Conservation (phyloP, 2,113 vertebrate species). For the Crotalus helleri region DNA sequence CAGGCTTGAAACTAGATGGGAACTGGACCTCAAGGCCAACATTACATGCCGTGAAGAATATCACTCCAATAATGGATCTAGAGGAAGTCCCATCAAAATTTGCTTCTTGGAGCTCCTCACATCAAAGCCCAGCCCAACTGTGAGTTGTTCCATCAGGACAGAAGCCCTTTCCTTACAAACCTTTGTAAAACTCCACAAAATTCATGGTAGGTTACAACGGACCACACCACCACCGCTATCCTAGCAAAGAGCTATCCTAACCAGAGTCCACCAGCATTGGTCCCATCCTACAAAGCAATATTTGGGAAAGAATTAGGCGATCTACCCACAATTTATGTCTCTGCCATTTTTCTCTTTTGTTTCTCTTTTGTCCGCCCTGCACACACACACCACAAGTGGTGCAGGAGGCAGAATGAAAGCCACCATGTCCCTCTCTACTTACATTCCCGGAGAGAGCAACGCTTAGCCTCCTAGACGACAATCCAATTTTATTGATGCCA, state of each 20-base stretch:
- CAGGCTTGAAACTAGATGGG: not conserved
- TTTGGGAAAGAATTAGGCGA: not conserved
- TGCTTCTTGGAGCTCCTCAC: not conserved
- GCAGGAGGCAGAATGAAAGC: not conserved
- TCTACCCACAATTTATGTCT: not conserved
- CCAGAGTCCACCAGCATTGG: not conserved
- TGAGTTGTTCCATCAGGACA: not conserved
- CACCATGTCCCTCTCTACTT: not conserved
- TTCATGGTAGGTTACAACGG: not conserved
- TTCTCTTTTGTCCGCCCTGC: not conserved
- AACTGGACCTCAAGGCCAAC: not conserved
- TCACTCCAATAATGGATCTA: not conserved
- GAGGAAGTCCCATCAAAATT: not conserved
- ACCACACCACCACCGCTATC: not conserved
- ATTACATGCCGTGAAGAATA: not conserved
- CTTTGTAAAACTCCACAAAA: not conserved
- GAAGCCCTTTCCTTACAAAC: not conserved
- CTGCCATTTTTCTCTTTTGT: not conserved
- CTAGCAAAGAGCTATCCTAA: not conserved
- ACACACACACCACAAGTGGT: not conserved
- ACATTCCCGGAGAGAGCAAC: not conserved
- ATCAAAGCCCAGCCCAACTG: not conserved
- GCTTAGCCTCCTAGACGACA: not conserved
- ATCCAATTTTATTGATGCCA: conserved; percentile 5
- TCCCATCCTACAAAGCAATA: not conserved